These are phyloP conservation scores for Poecilia velifera DNA, from an alignment of 2,797 vertebrate genomes.

Conservation along the genomic window DNA sequence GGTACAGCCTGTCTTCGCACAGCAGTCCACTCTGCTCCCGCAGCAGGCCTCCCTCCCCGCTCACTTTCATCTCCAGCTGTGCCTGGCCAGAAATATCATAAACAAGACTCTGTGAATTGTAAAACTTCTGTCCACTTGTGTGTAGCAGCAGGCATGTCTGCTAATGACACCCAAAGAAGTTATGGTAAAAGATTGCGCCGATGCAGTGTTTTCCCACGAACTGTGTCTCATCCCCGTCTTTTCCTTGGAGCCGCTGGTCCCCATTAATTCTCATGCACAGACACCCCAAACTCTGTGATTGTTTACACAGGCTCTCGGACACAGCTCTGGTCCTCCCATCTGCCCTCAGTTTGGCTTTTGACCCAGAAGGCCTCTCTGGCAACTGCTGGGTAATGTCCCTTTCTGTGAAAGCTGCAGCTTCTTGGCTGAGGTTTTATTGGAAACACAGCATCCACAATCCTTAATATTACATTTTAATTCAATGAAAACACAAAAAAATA, in stretches of 20 bases:
- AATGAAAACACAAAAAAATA: neutral
- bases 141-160: slow-evolving; percentile 20
- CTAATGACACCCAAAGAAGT: slow-evolving; percentile 37
- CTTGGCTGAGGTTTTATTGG: slow-evolving; percentile 23
- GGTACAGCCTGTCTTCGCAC: slow-evolving; percentile 37
- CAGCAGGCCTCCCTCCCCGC: slow-evolving; percentile 30
- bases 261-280: slow-evolving; percentile 54
- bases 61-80: slow-evolving; percentile 56
- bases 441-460: slow-evolving; percentile 23
- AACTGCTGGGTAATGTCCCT: slow-evolving; percentile 62
- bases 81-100: slow-evolving; percentile 42
- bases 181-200: slow-evolving; percentile 6
- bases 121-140: slow-evolving; percentile 24
- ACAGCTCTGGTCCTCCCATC: slow-evolving; percentile 49
- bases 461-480: neutral
- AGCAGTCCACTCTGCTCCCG: slow-evolving; percentile 36
- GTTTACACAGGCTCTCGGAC: slow-evolving; percentile 73
- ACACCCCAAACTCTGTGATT: slow-evolving; percentile 73
- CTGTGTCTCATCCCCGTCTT: slow-evolving; percentile 12
- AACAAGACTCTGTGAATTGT: slow-evolving; percentile 24
- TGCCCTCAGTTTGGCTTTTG: slow-evolving; percentile 48
- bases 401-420: slow-evolving; percentile 39
- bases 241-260: slow-evolving; percentile 7
- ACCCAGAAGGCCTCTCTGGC: slow-evolving; percentile 51
- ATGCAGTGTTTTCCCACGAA: slow-evolving; percentile 50